Evolutionary conservation across 1,140 invertebrate genomes (phyloP).

Genomic region (Hyphantria cunea): DNA sequence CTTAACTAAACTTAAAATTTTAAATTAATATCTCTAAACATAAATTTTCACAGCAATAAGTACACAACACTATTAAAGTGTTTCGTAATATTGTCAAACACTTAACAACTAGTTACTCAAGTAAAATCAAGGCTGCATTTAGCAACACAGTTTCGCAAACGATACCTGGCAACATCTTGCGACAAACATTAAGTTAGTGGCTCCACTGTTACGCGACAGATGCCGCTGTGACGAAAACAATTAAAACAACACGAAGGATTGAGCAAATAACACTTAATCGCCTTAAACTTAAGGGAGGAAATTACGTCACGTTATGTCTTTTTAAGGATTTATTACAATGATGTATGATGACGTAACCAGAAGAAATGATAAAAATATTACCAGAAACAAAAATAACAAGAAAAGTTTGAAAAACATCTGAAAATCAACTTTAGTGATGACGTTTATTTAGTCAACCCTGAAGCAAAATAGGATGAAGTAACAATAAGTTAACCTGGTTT

Average conservation of each 20-base stretch:
- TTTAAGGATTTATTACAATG: too few relatives aligned
- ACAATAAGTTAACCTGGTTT: too few relatives aligned
- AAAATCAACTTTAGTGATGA: too few relatives aligned
- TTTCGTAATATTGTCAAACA: slow-evolving; percentile 8
- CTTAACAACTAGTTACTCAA: slow-evolving; percentile 1
- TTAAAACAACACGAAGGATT: not conserved
- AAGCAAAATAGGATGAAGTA: too few relatives aligned
- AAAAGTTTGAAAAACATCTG: too few relatives aligned
- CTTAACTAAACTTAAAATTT: too few relatives aligned
- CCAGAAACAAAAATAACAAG: too few relatives aligned
- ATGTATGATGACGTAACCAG: too few relatives aligned
- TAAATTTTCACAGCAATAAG: slow-evolving; percentile 3
- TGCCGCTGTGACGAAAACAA: not conserved
- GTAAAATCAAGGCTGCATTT: slow-evolving; percentile 1
- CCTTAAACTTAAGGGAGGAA: too few relatives aligned
- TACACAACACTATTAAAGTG: not conserved
- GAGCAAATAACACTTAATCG: not conserved
- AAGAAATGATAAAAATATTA: too few relatives aligned
- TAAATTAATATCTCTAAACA: not conserved
- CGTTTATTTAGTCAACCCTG: too few relatives aligned
- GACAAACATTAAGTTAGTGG: not conserved
- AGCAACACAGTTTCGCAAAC: slow-evolving; percentile 1
- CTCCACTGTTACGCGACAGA: not conserved
- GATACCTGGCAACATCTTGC: not conserved
- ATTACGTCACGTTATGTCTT: too few relatives aligned